Evolutionary conservation across 1,140 invertebrate genomes (phyloP).

Genomic region (Lordiphosa collinella): DNA sequence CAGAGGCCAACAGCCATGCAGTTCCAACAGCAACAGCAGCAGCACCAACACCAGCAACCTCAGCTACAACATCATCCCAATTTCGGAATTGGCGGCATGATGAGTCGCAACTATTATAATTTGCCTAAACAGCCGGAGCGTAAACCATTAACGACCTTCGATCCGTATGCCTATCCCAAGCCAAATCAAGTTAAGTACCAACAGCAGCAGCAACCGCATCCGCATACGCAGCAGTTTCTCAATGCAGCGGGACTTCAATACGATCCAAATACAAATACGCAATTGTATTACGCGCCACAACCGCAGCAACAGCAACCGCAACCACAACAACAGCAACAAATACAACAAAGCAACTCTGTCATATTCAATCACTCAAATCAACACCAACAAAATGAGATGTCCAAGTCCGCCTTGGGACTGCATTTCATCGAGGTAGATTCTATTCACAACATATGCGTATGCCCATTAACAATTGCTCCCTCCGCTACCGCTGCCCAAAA

Average conservation of each 20-base stretch:
- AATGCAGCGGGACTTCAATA: slow-evolving; percentile 54
- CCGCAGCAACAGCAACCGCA: slow-evolving; percentile 41
- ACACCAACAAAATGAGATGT: slow-evolving; percentile 69
- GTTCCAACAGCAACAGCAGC: slow-evolving; percentile 43
- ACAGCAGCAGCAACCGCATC: slow-evolving; percentile 17
- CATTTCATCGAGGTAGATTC: slow-evolving; percentile 78
- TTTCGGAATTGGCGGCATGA: slow-evolving; percentile 57
- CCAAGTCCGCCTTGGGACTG: slow-evolving; percentile 67
- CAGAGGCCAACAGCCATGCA: slow-evolving; percentile 47
- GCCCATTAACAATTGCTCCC: slow-evolving; percentile 33
- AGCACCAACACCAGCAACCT: too few species aligned
- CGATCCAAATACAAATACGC: slow-evolving; percentile 65
- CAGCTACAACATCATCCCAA: slow-evolving; percentile 24
- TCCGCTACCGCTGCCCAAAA: slow-evolving; percentile 14
- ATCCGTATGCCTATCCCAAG: slow-evolving; percentile 71
- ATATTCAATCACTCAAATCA: slow-evolving; percentile 40
- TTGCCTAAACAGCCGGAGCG: slow-evolving; percentile 61
- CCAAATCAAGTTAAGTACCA: slow-evolving; percentile 67
- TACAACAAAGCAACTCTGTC: slow-evolving; percentile 43
- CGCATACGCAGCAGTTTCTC: slow-evolving; percentile 37
- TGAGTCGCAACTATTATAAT: slow-evolving; percentile 67
- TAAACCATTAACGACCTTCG: slow-evolving; percentile 73
- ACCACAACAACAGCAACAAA: slow-evolving; percentile 29
- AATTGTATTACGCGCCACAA: slow-evolving; percentile 63
- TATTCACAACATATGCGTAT: slow-evolving; percentile 21